A percentile compares a stretch with the other conserved stretches of the same genome.
Conservation (phyloP, 2,888 invertebrate genomes). For the Oasisia sp. region DNA sequence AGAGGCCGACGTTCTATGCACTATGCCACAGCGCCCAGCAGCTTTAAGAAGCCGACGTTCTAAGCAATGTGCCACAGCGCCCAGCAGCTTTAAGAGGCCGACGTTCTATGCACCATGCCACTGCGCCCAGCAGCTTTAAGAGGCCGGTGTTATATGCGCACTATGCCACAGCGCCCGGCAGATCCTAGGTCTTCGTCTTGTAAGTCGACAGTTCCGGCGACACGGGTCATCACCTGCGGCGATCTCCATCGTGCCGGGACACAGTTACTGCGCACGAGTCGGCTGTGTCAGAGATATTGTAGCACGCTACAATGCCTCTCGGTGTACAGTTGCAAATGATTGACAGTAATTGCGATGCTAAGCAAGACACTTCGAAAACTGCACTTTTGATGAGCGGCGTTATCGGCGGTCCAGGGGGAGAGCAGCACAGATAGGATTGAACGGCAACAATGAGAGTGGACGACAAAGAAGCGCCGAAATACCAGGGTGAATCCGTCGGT, state of each 20-base stretch:
- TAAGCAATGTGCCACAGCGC: too few relatives aligned
- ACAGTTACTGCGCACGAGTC: neutral
- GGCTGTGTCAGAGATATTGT: neutral
- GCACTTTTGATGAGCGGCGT: neutral
- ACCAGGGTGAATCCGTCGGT: neutral
- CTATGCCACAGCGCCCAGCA: too few relatives aligned
- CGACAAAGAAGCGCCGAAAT: neutral
- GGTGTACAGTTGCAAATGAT: neutral
- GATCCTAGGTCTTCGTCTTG: too few relatives aligned
- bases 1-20: too few relatives aligned
- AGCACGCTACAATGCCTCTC: neutral
- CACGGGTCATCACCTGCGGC: neutral
- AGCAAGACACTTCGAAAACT: neutral
- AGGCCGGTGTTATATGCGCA: too few relatives aligned
- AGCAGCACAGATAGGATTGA: neutral
- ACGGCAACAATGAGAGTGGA: neutral
- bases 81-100: too few relatives aligned
- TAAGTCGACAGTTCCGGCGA: neutral
- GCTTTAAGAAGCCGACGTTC: too few relatives aligned
- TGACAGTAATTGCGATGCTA: slow-evolving; percentile 17
- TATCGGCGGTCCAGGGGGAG: neutral
- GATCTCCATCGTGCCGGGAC: neutral
- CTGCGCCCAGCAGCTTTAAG: too few relatives aligned
- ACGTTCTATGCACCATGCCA: too few relatives aligned
- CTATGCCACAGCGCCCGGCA: too few relatives aligned